phyloP scores from a whole-genome alignment of 1,140 invertebrate species.

The Anoplolepis gracilipes region DNA sequence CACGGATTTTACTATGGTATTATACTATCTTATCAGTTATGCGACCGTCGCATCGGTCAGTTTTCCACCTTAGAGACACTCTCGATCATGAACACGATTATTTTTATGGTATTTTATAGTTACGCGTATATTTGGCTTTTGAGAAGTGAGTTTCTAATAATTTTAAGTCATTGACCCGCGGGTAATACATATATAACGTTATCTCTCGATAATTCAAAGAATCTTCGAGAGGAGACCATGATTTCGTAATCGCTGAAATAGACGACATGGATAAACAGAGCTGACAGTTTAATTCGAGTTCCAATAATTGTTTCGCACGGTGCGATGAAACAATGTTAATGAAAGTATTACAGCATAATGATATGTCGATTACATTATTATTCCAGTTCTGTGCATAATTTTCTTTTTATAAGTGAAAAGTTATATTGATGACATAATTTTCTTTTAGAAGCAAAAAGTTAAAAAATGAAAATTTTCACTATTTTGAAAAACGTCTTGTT shows the following conservation, averaged over 20 bases:
- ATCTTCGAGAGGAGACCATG: neutral
- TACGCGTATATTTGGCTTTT: neutral
- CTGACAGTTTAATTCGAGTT: conserved; percentile 14
- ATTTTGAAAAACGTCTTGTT: neutral
- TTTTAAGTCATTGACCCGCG: conserved; percentile 18
- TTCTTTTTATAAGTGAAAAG: neutral
- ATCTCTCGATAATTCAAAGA: neutral
- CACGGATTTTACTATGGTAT: conserved; percentile 39
- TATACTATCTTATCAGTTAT: conserved; percentile 41
- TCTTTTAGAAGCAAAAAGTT: neutral
- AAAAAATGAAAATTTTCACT: neutral
- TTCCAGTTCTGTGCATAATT: neutral
- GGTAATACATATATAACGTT: neutral
- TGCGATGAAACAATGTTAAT: neutral
- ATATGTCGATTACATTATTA: conserved; percentile 6
- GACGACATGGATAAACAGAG: neutral
- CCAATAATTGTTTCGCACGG: neutral
- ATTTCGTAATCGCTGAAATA: neutral
- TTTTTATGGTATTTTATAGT: neutral
- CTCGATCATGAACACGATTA: neutral
- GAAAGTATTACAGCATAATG: neutral
- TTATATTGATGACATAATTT: neutral
- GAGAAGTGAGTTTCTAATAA: neutral
- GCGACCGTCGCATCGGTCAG: conserved; percentile 32
- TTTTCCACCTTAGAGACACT: conserved; percentile 32